Evolutionary conservation across 2,113 vertebrate genomes (phyloP).

Genomic region (Crocuta crocuta): DNA sequence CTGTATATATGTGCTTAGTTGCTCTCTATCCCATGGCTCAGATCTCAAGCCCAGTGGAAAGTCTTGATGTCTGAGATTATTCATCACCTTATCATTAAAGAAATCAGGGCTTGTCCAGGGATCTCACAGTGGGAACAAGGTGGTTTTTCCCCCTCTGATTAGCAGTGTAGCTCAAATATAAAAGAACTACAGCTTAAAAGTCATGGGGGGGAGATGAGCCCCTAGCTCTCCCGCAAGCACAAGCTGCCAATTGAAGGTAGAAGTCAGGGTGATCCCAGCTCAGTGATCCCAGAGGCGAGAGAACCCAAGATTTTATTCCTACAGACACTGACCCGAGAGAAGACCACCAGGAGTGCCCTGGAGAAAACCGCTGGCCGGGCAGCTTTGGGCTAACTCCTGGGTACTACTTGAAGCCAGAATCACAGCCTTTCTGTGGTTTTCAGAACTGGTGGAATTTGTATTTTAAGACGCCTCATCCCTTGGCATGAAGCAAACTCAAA

Average conservation of each 20-base stretch:
- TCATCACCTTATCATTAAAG: constrained; percentile 16
- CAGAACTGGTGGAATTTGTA: constrained; percentile 61
- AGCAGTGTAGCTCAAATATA: background rate
- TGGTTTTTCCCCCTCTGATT: background rate
- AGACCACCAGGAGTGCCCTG: background rate
- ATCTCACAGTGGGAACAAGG: background rate
- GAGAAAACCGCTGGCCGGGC: background rate
- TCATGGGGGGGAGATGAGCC: background rate
- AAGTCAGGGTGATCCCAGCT: background rate
- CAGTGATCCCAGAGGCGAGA: background rate
- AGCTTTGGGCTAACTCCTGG: background rate
- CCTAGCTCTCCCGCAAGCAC: background rate
- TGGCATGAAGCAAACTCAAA: constrained; percentile 31
- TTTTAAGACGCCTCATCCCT: constrained; percentile 39
- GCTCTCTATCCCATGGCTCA: background rate
- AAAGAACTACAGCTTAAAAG: background rate
- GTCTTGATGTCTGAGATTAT: background rate
- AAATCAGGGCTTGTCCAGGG: background rate
- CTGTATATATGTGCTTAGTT: too few species aligned
- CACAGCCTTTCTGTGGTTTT: background rate
- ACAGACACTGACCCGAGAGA: background rate
- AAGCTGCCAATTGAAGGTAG: background rate
- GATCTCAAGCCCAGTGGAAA: background rate
- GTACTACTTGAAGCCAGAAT: background rate
- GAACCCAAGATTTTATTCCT: background rate